Evolutionary conservation across 2,113 vertebrate genomes (phyloP).

Genomic region (Eulemur rufifrons): DNA sequence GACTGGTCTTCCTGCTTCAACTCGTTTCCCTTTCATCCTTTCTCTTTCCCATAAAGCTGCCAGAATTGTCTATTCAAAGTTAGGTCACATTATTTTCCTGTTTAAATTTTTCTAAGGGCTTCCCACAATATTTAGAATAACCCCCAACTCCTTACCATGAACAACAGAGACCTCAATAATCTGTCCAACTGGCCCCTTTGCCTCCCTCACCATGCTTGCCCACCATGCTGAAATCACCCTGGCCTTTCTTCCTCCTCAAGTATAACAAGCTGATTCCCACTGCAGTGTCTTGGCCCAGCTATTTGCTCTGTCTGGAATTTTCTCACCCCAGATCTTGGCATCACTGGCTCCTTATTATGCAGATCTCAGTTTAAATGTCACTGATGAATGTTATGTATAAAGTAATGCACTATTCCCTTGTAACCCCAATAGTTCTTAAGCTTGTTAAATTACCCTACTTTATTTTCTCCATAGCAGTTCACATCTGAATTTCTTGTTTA

Average conservation of each 20-base stretch:
- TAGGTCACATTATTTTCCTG: neutral
- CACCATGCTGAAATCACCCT: fast-evolving
- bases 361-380: neutral
- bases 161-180: neutral
- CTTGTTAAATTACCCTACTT: neutral
- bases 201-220: neutral
- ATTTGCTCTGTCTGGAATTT: neutral
- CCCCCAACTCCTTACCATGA: neutral
- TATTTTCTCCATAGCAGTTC: neutral
- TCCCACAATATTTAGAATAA: neutral
- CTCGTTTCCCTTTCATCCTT: neutral
- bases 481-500: neutral
- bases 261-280: neutral
- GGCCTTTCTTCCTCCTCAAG: neutral
- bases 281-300: too few relatives aligned
- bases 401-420: neutral
- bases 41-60: neutral
- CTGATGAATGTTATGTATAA: neutral
- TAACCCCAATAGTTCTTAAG: neutral
- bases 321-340: neutral
- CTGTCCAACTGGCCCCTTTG: neutral
- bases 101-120: neutral
- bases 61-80: neutral
- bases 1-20: neutral
- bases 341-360: neutral